These are phyloP conservation scores for Epizoanthus rinbou DNA, from an alignment of 92 coral and sea anemone species.

Conservation along the genomic window DNA sequence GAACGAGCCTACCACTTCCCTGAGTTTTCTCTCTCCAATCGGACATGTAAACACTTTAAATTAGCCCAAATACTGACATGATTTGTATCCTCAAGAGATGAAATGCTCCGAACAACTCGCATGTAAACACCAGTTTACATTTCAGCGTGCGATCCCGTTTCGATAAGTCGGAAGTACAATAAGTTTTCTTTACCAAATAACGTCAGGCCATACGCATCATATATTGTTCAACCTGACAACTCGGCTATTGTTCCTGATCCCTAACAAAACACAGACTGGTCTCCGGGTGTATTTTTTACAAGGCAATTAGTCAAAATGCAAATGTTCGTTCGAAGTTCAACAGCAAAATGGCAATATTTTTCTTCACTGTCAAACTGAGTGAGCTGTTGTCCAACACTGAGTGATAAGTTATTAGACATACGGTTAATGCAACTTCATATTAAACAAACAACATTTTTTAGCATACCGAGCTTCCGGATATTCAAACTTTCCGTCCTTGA, in stretches of 20 bases:
- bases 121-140: conserved; percentile 17
- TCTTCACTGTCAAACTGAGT: conserved; percentile 7
- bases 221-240: conserved; percentile 65
- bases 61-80: not conserved
- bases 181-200: conserved; percentile 46
- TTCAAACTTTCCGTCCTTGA: not conserved
- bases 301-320: conserved; percentile 52
- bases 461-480: conserved; percentile 10
- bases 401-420: conserved; percentile 6
- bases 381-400: not conserved
- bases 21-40: conserved; percentile 17
- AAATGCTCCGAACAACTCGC: not conserved
- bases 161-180: conserved; percentile 10
- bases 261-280: conserved; percentile 57
- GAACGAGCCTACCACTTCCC: not conserved
- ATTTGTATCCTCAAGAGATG: not conserved
- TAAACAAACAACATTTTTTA: conserved; percentile 1
- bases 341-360: conserved; percentile 32
- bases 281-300: conserved; percentile 48
- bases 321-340: conserved; percentile 42
- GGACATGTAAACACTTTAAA: conserved; percentile 34
- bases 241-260: conserved; percentile 44
- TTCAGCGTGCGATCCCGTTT: conserved; percentile 21
- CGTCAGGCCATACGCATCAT: conserved; percentile 60
- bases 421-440: not conserved